These are phyloP conservation scores for Cariama cristata DNA, from an alignment of 2,113 vertebrate species.

Conservation along the genomic window DNA sequence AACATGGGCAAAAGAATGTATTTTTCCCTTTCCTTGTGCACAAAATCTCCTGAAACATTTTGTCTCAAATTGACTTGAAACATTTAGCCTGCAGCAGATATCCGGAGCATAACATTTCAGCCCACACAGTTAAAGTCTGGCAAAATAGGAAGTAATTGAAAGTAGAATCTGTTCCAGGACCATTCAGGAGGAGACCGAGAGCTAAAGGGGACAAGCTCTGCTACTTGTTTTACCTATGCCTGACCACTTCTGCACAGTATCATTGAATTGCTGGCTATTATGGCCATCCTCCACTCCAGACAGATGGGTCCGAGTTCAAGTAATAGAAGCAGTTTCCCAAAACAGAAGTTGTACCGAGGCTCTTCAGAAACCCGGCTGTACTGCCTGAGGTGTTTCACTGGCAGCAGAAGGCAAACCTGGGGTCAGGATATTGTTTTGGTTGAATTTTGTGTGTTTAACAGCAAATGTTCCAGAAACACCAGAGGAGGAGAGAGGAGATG, in stretches of 20 bases:
- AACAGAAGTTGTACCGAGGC: rapidly evolving
- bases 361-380: neutral
- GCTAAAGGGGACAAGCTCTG: neutral
- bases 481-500: neutral
- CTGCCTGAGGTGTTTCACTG: neutral
- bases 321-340: neutral
- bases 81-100: neutral
- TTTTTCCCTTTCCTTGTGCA: neutral
- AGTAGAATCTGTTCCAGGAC: neutral
- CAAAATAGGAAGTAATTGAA: neutral
- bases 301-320: neutral
- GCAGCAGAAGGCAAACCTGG: neutral
- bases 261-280: neutral
- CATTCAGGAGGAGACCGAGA: neutral
- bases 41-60: neutral
- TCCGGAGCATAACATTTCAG: slow-evolving; percentile 13
- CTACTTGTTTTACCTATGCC: neutral
- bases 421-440: neutral
- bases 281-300: neutral
- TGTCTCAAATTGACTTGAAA: neutral
- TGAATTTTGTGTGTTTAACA: neutral
- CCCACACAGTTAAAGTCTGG: slow-evolving; percentile 19
- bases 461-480: neutral
- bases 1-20: slow-evolving; percentile 23
- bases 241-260: neutral